Evolutionary conservation across 2,113 vertebrate genomes (phyloP).

Genomic region (Tragelaphus scriptus): DNA sequence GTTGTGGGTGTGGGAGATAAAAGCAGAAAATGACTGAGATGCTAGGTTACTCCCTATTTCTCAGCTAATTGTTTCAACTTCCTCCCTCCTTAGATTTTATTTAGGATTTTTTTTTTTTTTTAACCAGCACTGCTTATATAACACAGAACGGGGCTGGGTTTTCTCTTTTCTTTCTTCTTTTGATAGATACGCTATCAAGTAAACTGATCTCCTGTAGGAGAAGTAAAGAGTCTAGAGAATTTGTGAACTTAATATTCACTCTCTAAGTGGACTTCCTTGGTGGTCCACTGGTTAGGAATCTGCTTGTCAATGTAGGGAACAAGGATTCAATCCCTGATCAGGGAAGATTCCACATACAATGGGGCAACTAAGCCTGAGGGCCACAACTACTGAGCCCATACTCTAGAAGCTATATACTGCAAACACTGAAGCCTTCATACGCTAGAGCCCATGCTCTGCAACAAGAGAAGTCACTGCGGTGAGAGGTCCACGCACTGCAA

Average conservation of each 20-base stretch:
- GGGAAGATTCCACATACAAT: background rate
- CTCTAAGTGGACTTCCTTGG: background rate
- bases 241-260: conserved; percentile 32
- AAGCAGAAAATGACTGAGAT: conserved; percentile 14
- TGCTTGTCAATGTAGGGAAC: background rate
- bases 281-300: background rate
- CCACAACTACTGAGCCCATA: background rate
- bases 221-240: conserved; percentile 33
- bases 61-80: conserved; percentile 36
- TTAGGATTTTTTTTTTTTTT: background rate
- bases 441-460: background rate
- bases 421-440: background rate
- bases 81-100: background rate
- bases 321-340: background rate
- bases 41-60: background rate
- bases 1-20: background rate
- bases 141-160: background rate
- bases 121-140: conserved; percentile 26
- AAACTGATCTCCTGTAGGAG: background rate
- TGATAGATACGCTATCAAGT: background rate
- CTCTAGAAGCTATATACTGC: background rate
- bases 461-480: background rate
- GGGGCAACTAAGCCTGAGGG: background rate
- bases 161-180: background rate
- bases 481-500: background rate